phyloP scores from a whole-genome alignment of 2,888 invertebrate genomes.

The Biston stratarius region DNA sequence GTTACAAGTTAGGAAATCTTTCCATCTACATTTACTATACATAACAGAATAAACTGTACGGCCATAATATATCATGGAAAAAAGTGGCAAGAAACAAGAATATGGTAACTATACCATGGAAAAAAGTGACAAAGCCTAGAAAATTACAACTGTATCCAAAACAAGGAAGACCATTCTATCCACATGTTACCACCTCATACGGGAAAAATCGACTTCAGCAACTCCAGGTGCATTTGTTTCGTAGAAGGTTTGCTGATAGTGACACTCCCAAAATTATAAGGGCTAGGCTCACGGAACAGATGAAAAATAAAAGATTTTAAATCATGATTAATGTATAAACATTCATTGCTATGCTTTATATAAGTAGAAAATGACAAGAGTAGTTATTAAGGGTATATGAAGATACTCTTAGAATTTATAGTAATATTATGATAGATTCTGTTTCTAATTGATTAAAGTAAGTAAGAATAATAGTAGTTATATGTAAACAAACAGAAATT shows the following conservation, averaged over 20 bases:
- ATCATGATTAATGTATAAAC: neutral
- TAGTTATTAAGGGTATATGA: no score
- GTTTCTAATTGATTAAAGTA: neutral
- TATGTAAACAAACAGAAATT: no score
- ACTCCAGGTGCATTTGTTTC: conserved; percentile 64
- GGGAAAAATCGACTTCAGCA: conserved; percentile 53
- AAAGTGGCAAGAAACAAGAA: neutral
- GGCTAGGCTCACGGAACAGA: conserved; percentile 19
- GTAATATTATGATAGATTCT: no score
- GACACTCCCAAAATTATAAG: conserved; percentile 54
- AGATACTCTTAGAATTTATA: no score
- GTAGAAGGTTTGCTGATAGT: conserved; percentile 51
- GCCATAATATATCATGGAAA: conserved; percentile 65
- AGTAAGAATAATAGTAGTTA: neutral
- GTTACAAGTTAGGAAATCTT: neutral
- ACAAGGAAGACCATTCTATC: conserved; percentile 48
- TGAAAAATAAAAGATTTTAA: conserved; percentile 23
- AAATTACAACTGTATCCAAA: neutral
- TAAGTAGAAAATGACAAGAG: no score
- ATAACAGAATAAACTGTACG: conserved; percentile 48
- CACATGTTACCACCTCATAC: conserved; percentile 45
- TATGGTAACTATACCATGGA: conserved; percentile 26
- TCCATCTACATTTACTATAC: neutral
- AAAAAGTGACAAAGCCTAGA: conserved; percentile 11
- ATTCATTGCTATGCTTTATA: neutral